Base-by-base conservation (phyloP, 2,113 vertebrate genomes). In the Nibea coibor region DNA sequence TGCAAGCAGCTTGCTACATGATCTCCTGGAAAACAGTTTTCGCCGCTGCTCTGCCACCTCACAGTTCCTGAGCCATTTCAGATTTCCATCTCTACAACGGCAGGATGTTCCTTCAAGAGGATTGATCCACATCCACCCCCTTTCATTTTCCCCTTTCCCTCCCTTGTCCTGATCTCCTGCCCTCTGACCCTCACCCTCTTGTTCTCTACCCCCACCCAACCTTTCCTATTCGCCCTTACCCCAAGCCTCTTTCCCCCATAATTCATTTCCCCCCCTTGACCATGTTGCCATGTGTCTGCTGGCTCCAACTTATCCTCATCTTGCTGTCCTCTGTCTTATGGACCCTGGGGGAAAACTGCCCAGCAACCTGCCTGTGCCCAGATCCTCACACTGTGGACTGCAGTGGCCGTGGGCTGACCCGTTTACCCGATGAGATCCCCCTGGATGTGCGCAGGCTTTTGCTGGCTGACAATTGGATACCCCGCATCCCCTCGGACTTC, bases 351-450 rank as follows among this genome's bases (percentile, higher is more conserved):
- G 94, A 94, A 73, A 95, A 94, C 59, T 99, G 97, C 94, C 97
- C 97, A 57, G 86, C 93, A 50, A 96, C 89, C 90, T 98, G 97
- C 90, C 87, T 95, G 91, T 98, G 97, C 91, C 94, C 95, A 78
- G 97, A 97, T 93, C 96, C 96, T 70, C 97, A 98, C 94, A 99
- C 97, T 4, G 96, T 99, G 92, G 97, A 99, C 91, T 99, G 97
- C 94, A 96, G 96, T 65, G 96, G 96, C 53, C 96, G 96, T 31
- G 97, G 96, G 80, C 95, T 99, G 65, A 97, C 96, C 31, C 96
- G 94, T 75, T 94, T 99, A 78, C 98, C 98, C 4, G 94, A 95
- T 42, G 95, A 96, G 10, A 98, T 99, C 84, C 98, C 98, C 2
- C 51, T 99, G 95, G 97, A 98, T 67, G 96, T 98, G 57, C 96